phyloP scores from a whole-genome alignment of 2,888 invertebrate genomes.

The Chesias legatella region DNA sequence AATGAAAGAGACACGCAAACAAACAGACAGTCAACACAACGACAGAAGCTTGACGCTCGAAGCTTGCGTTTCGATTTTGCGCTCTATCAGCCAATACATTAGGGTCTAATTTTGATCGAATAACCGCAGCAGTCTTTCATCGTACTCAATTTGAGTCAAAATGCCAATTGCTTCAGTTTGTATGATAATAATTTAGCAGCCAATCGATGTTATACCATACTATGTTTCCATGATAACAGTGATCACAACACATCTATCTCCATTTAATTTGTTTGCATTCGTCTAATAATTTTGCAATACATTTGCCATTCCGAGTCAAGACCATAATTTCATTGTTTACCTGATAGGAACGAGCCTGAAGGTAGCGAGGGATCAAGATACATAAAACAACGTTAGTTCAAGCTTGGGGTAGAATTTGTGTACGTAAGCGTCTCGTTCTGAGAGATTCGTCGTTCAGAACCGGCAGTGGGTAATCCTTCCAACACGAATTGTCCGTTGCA shows the following conservation, averaged over 20 bases:
- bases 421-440: conserved; percentile 32
- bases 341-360: conserved; percentile 93
- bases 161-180: conserved; percentile 39
- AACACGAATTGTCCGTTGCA: conserved; percentile 14
- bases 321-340: conserved; percentile 83
- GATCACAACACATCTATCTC: conserved; percentile 68
- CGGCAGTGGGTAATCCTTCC: conserved; percentile 15
- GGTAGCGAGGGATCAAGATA: conserved; percentile 84
- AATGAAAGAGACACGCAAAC: conserved; percentile 77
- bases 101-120: conserved; percentile 57
- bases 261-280: conserved; percentile 60
- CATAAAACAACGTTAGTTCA: conserved; percentile 80
- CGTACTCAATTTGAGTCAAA: conserved; percentile 31
- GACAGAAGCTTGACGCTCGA: conserved; percentile 70
- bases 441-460: conserved; percentile 17
- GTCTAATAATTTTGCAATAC: conserved; percentile 76
- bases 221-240: conserved; percentile 51
- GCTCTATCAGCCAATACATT: conserved; percentile 60
- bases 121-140: conserved; percentile 31
- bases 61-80: conserved; percentile 53
- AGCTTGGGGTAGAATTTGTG: conserved; percentile 45
- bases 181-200: conserved; percentile 50
- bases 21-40: conserved; percentile 71
- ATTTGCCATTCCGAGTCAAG: conserved; percentile 75
- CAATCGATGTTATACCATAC: conserved; percentile 61